Base-by-base conservation (phyloP, 2,888 invertebrate genomes). In the Sympetrum striolatum region DNA sequence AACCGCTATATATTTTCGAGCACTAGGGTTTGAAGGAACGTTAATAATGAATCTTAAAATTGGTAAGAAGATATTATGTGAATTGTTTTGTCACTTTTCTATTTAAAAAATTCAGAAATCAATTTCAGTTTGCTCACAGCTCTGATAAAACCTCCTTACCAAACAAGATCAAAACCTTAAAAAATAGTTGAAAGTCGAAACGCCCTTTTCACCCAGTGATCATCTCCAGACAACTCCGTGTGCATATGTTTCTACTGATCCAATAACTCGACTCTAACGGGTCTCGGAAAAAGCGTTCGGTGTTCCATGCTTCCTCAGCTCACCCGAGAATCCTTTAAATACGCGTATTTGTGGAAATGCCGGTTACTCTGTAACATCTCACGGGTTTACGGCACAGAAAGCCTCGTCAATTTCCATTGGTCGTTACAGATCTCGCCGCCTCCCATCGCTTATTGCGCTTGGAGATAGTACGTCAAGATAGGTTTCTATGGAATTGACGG, bases 391-490 rank as follows among this genome's bases (percentile, higher is more conserved):
- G 25, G 31, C 73, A 31, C 73, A 4, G 64, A 86, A 37, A 86
- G 12, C 35, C 12, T 39, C 64, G 31, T 39, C 60, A 39, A 64
- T 86, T 86, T 37, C 37, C 86, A 86, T 86, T n/a, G 64, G 86
- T n/a, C 39, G 37, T n/a, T 31, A 60, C 86, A 86, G 64, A 86
- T 86, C 37, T 64, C 86, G 22, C 22, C 60, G 12, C 86, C 44
- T 44, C 48, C 39, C 44, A 25, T 39, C 48, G 18, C 44, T 53
- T 44, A 81, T n/a, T 86, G 37, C 60, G 18, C 64, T 86, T 64
- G 64, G 64, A 60, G 86, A 86, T 86, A 64, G 64, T 64, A 86
- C n/a, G 86, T 86, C 60, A 86, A 86, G 86, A 86, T 86, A 86
- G 86, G 31, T 86, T 86, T 86, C 86, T 60, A 60, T 39, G 39